Base-by-base conservation (phyloP, 2,888 invertebrate species). In the Agriopis aurantiaria region DNA sequence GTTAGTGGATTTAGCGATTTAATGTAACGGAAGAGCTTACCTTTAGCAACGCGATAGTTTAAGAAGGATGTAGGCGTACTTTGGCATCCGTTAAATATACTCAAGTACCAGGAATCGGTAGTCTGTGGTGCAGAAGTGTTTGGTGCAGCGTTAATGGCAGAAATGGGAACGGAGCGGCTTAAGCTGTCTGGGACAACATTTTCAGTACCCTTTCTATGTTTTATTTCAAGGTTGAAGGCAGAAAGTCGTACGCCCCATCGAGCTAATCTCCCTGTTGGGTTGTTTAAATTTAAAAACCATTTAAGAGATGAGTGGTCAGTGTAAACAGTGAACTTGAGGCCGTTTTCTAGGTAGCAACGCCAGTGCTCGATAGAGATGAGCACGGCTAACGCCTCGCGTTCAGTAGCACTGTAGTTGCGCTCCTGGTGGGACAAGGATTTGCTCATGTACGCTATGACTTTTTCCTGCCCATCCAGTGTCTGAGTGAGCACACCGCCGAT, bases 341-440 rank as follows among this genome's bases (percentile, higher is more conserved):
- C 49, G n/a, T 49, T 49, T 46, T 46, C 46, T 11, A 46, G 11
- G 46, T 46, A 46, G 11, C 46, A 46, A 46, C 46, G 46, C 46
- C 46, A 46, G 46, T 46, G 10, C 46, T 46, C 46, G 11, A 46
- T 46, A 46, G 46, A 10, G 3, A 46, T 46, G 11, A 46, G 46
- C 11, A 46, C 46, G 11, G 46, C 46, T 46, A 46, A 11, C 10
- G 46, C 46, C 11, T 46, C 75, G 0, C 46, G 46, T 46, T 46
- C 46, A 6, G 46, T 46, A 11, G 46, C 46, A 46, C 49, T 49
- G 12, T 45, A 77, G 49, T n/a, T n/a, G n/a, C n/a, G n/a, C n/a
- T n/a, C n/a, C n/a, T n/a, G n/a, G n/a, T n/a, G n/a, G n/a, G n/a
- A n/a, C n/a, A n/a, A n/a, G n/a, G n/a, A n/a, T n/a, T n/a, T n/a